Evolutionary conservation across 2,113 vertebrate genomes (phyloP), one percentile per base, ranked within the genome.

Genomic region (Eurystomus gularis): DNA sequence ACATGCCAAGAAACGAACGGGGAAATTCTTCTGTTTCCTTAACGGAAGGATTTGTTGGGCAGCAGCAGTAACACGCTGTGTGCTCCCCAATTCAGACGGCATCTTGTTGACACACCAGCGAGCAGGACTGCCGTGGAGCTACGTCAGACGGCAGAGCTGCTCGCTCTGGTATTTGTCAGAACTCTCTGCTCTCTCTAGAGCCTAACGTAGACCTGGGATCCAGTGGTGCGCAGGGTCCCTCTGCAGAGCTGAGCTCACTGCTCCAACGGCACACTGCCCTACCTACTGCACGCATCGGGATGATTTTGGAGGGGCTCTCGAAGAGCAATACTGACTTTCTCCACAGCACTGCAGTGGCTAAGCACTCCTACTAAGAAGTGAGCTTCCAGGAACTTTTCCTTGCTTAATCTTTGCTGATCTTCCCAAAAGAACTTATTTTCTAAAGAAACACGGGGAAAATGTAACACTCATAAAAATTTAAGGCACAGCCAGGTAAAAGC

Each of bases 51-150:
- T 8, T 55, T 58, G 29, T 16, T 23, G 40, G 66, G 18, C 31
- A 93, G 33, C 48, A 57, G 49, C 54, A 93, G 21, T 17, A 49
- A 73, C 16, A 11, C 5, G 33, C 65, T 65, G 76, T 19, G 49
- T 35, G 5, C 46, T 40, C n/a, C 69, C 40, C n/a, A 68, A 2
- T 28, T 76, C 57, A 75, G 52, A 42, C 9, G 16, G 28, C 17
- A 33, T 16, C 44, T 13, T 33, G 33, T 60, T 64, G 1, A 0
- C 23, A 16, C 23, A 28, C 35, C 0, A 2, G 64, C 61, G 9
- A 86, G 64, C 60, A 75, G 52, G 25, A 75, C 0, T 57, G 75
- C 54, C 17, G 2, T 9, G 39, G 4, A 68, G 48, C 20, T 54
- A 37, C 66, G 52, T 11, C 33, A 76, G 24, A 29, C 1, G 20